phyloP scores from a whole-genome alignment of 1,140 invertebrate genomes.

The Cydia amplana region DNA sequence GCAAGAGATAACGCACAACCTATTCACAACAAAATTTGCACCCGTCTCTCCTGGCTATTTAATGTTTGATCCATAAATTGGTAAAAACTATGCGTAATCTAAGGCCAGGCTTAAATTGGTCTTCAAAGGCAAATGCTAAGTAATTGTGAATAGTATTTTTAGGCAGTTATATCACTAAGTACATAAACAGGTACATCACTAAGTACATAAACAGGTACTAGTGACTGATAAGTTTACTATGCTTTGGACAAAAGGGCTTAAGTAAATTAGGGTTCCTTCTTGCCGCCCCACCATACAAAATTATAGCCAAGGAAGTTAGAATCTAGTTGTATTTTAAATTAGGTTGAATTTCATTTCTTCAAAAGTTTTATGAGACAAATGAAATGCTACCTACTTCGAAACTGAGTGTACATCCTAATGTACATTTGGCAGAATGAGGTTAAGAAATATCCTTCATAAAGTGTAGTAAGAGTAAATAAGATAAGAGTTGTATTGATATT shows the following conservation, averaged over 20 bases:
- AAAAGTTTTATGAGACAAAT: no score
- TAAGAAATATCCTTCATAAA: background rate
- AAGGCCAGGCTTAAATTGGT: no score
- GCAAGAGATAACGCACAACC: background rate
- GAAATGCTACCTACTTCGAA: no score
- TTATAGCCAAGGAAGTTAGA: no score
- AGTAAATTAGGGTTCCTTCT: background rate
- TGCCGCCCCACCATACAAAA: no score
- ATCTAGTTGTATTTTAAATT: no score
- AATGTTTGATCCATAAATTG: no score
- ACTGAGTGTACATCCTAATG: no score
- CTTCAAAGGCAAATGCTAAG: background rate
- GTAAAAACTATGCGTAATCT: no score
- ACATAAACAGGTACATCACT: background rate
- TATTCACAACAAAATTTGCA: background rate
- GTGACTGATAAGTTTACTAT: constrained; percentile 4
- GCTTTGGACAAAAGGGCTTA: background rate
- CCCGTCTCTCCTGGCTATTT: no score
- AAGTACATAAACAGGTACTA: background rate
- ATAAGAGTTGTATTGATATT: background rate
- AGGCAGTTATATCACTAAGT: constrained; percentile 13
- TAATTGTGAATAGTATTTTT: background rate
- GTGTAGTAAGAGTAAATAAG: background rate
- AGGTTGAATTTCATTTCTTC: no score
- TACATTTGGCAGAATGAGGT: no score